Base-by-base conservation (phyloP, 2,797 vertebrate genomes). In the Molothrus ater region DNA sequence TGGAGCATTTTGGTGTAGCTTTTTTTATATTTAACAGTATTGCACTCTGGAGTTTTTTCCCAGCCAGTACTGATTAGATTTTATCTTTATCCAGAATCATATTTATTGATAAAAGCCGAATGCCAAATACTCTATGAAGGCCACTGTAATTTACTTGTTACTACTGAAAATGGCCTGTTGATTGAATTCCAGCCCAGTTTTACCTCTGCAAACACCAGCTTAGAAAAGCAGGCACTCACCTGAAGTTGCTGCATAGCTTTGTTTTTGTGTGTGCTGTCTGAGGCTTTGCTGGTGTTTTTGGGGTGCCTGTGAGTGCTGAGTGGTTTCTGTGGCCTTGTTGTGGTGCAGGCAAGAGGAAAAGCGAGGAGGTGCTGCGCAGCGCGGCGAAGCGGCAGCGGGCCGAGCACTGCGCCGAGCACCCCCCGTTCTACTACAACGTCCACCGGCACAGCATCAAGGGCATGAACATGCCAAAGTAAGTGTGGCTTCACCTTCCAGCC, bases 381-480 rank as follows among this genome's bases (percentile, higher is more conserved):
- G 13, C 96, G 5, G 65, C 98, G 81, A 99, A 99, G 98, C 98
- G 98, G 78, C 98, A 98, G n/a, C 99, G 98, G 95, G 87, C 93
- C 0, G 99, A 99, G 2, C 92, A 59, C 28, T 98, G 97, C 25
- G 71, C 98, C 54, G 99, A 99, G 73, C 99, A 99, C 42, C 99
- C 99, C 17, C 97, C 99, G 0, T 99, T 99, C 95, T 99, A 99
- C 97, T 99, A 99, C 97, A 99, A 99, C 94, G 98, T 99, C 95
- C 99, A 99, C 95, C 98, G 99, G 51, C 99, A 99, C 97, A 99
- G 99, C 94, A 99, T 99, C 96, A 98, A 99, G 74, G 99, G 99
- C 80, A 99, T 99, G 98, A 99, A 99, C 95, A 99, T 99, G 98
- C 99, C 99, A 70, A 99, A 99, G 99, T 99, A 97, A 98, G 88